Evolutionary conservation across 1,140 invertebrate species (phyloP).

Genomic region (Cyclina sinensis): DNA sequence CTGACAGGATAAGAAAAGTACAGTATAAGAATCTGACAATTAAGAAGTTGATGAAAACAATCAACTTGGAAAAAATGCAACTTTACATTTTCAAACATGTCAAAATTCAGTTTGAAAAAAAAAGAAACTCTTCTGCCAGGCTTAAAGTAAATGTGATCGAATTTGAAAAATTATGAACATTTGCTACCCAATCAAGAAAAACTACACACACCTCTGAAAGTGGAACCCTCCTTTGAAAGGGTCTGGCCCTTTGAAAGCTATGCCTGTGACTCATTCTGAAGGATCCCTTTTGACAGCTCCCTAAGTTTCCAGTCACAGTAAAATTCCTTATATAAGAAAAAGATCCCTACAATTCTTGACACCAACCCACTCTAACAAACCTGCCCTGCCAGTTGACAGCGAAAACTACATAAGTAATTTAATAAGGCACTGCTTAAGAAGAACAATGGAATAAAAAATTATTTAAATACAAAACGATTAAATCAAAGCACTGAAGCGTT

Average conservation of each 20-base stretch:
- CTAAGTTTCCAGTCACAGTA: not conserved
- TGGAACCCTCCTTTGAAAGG: constrained; percentile 46
- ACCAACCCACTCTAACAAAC: not conserved
- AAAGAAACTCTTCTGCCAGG: too few relatives aligned
- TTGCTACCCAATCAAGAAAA: too few relatives aligned
- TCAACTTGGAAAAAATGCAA: too few relatives aligned
- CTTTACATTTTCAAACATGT: too few relatives aligned
- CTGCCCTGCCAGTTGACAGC: not conserved
- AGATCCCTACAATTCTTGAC: not conserved
- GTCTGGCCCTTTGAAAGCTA: constrained; percentile 34
- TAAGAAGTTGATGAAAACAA: too few relatives aligned
- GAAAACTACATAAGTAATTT: constrained; percentile 25
- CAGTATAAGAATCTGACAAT: too few relatives aligned
- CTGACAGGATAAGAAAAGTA: too few relatives aligned
- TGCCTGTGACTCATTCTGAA: constrained; percentile 34
- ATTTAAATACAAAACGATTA: constrained; percentile 35
- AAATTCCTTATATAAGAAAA: not conserved
- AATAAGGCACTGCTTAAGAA: constrained; percentile 34
- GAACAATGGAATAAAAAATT: constrained; percentile 40
- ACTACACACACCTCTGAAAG: constrained; percentile 44
- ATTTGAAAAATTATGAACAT: too few relatives aligned
- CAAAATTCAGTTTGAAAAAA: too few relatives aligned
- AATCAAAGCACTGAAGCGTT: not conserved
- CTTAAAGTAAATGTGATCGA: too few relatives aligned
- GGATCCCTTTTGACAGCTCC: not conserved